These are phyloP conservation scores for Phenganax stokvisi DNA, from an alignment of 92 coral and sea anemone species.

Conservation along the genomic window DNA sequence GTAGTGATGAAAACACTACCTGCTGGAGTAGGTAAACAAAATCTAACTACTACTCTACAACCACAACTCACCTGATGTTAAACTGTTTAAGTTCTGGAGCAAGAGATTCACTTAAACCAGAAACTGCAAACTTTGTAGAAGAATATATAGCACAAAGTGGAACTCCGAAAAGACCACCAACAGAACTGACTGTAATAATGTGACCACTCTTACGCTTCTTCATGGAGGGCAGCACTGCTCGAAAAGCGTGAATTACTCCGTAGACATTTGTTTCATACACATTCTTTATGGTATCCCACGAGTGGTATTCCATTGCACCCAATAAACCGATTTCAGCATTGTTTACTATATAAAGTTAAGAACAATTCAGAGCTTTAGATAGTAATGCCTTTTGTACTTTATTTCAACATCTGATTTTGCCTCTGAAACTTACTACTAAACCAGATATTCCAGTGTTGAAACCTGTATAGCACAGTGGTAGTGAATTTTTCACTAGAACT, in stretches of 20 bases:
- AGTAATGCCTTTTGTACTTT: no score
- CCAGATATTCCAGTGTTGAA: no score
- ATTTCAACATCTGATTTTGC: no score
- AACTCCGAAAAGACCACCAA: constrained; percentile 63
- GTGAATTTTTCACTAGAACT: no score
- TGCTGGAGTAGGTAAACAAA: neutral
- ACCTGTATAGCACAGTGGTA: no score
- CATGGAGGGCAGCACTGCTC: constrained; percentile 76
- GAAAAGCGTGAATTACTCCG: constrained; percentile 66
- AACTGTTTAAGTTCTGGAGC: constrained; percentile 53
- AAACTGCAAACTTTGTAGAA: constrained; percentile 81
- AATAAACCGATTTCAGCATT: constrained; percentile 79
- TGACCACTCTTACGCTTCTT: constrained; percentile 65
- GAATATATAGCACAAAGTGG: constrained; percentile 74
- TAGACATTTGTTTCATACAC: constrained; percentile 72
- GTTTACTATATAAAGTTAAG: constrained; percentile 52
- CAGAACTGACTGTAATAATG: constrained; percentile 66
- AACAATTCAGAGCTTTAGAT: neutral
- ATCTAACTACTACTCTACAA: neutral
- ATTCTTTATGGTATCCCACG: constrained; percentile 47
- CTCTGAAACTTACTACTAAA: no score
- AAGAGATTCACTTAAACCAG: constrained; percentile 75
- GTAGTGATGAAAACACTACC: neutral
- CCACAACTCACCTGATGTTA: constrained; percentile 14
- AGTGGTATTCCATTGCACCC: constrained; percentile 69